A percentile compares a stretch with the other conserved stretches of the same genome.
Evolutionary conservation across 2,113 vertebrate genomes (phyloP).

Genomic region (Platysteira castanea): DNA sequence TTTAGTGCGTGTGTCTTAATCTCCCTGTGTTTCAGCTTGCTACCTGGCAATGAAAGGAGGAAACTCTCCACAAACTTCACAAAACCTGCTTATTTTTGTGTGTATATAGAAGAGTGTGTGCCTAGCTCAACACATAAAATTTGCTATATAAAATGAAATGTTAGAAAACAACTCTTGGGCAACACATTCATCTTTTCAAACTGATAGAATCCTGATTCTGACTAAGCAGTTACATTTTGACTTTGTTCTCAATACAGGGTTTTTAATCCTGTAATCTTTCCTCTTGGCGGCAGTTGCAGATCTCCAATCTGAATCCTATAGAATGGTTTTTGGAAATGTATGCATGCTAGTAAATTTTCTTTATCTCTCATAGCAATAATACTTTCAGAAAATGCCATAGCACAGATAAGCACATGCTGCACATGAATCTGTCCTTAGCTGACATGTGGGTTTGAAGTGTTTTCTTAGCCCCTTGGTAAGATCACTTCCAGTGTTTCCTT

Average conservation of each 20-base stretch:
- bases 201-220: background rate
- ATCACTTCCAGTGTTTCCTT: conserved; percentile 4
- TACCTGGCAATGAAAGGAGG: background rate
- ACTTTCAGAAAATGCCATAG: background rate
- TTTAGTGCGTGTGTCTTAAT: background rate
- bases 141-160: background rate
- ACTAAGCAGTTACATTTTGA: background rate
- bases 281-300: background rate
- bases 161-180: background rate
- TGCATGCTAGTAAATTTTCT: conserved; percentile 6
- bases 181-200: background rate
- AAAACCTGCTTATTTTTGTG: background rate
- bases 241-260: background rate
- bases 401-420: background rate
- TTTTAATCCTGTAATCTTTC: conserved; percentile 20
- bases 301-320: background rate
- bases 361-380: conserved; percentile 4
- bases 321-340: conserved; percentile 3
- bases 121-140: background rate
- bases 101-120: background rate
- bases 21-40: background rate
- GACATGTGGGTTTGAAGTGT: conserved; percentile 4
- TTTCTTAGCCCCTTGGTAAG: background rate
- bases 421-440: conserved; percentile 55
- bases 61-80: background rate